phyloP scores from a whole-genome alignment of 1,140 invertebrate species.

The Pseudomyrmex pallidus region DNA sequence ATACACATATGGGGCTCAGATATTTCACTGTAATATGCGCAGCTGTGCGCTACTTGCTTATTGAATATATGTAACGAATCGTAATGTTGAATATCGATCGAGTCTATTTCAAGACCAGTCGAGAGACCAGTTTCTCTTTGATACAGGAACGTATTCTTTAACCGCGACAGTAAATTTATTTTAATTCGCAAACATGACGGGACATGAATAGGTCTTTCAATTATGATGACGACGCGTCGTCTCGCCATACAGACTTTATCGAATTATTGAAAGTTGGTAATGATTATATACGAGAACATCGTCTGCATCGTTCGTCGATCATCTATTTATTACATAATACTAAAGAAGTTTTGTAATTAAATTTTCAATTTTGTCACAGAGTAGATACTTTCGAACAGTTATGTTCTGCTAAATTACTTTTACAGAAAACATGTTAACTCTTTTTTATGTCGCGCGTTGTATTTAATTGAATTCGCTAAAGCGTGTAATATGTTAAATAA shows the following conservation, averaged over 20 bases:
- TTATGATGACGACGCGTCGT: conserved; percentile 6
- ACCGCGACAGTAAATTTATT: conserved; percentile 23
- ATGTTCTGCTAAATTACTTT: neutral
- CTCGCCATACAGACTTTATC: neutral
- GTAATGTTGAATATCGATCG: conserved; percentile 51
- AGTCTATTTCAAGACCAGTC: conserved; percentile 53
- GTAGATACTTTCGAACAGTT: neutral
- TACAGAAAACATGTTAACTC: neutral
- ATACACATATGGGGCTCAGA: neutral
- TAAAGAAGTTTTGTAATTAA: neutral
- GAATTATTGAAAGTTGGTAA: conserved; percentile 4
- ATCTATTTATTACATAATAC: neutral
- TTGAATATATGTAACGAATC: conserved; percentile 44
- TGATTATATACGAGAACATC: neutral
- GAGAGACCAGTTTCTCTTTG: conserved; percentile 45
- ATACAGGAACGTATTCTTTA: conserved; percentile 53
- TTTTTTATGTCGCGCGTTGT: neutral
- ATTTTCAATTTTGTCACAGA: neutral
- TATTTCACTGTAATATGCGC: neutral
- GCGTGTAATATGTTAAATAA: neutral
- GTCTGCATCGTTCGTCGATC: conserved; percentile 4
- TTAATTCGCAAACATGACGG: conserved; percentile 32
- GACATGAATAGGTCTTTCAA: conserved; percentile 21
- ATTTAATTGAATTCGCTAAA: neutral
- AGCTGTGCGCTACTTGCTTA: conserved; percentile 32